Base-by-base conservation (phyloP, 2,797 vertebrate genomes). In the Crenichthys baileyi region DNA sequence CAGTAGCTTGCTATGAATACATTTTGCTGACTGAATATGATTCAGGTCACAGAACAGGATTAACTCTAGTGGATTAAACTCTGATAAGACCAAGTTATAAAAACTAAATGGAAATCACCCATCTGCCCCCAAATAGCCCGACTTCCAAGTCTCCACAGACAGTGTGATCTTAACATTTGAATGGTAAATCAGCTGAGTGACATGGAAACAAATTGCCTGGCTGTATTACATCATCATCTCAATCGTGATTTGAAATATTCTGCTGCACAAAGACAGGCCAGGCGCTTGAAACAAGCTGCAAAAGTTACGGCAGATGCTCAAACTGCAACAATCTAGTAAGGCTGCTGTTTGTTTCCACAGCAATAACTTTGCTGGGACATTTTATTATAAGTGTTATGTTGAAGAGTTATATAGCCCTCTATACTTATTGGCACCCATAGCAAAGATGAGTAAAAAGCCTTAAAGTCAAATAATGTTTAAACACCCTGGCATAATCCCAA, bases 251-350 rank as follows among this genome's bases (percentile, higher is more conserved):
- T 79, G 84, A 90, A 84, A 84, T 44, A 55, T 71, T 7, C 58
- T 41, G 68, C 81, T 55, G 76, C 76, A 76, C 65, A 48, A 41
- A 39, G 20, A 76, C 70, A 3, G 36, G 81, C 77, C 75, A 70
- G 41, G 76, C 77, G 61, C 83, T 65, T 83, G 93, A 91, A 93
- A 93, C 26, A 50, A 36, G 91, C 24, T 68, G 61, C 67, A 85
- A 82, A 75, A 70, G 83, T 50, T 80, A 79, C 58, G 65, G 77
- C 75, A 72, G 70, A 70, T 51, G 70, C 41, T 80, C 60, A 73
- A 58, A 65, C 48, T 18, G 29, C 74, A 85, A 91, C 0, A 26
- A 90, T 93, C 90, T 75, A 60, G 41, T 76, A 76, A 75, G 79
- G 46, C 50, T 41, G 74, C 58, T 74, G 72, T 85, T 87, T 92